A percentile compares a stretch with the other conserved stretches of the same genome.
These are phyloP conservation scores for Sebastes fasciatus DNA, from an alignment of 2,113 vertebrate genomes.

Conservation along the genomic window DNA sequence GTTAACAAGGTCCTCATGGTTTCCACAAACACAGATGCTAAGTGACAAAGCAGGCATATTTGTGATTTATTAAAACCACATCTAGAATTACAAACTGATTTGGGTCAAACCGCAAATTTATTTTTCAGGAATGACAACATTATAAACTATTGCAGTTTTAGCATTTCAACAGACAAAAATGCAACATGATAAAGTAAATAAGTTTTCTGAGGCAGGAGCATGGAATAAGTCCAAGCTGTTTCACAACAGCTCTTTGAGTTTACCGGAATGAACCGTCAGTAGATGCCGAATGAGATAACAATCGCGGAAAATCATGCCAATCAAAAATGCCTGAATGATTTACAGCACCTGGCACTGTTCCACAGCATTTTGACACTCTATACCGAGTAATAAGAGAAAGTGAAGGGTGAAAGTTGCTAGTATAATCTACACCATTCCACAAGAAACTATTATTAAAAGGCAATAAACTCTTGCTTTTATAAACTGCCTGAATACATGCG, in stretches of 20 bases:
- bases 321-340: conserved; percentile 65
- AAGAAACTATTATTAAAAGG: not conserved
- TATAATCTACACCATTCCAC: not conserved
- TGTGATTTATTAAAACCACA: conserved; percentile 13
- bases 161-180: conserved; percentile 31
- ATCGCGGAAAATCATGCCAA: conserved; percentile 48
- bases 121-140: conserved; percentile 28
- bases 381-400: conserved; percentile 2
- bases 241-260: conserved; percentile 66
- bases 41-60: not conserved
- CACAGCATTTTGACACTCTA: not conserved
- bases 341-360: conserved; percentile 16
- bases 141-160: conserved; percentile 1
- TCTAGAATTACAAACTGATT: conserved; percentile 16
- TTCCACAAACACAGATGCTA: not conserved
- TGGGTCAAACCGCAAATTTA: not conserved
- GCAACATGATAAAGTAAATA: conserved; percentile 44
- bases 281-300: conserved; percentile 66
- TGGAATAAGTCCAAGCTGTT: conserved; percentile 68
- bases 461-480: not conserved
- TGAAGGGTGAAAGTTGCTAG: not conserved
- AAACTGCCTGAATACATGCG: conserved; percentile 9
- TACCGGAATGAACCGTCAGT: conserved; percentile 46
- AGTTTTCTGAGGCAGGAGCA: conserved; percentile 40
- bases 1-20: not conserved